These are phyloP conservation scores for Scaptomyza flava DNA, from an alignment of 2,888 invertebrate genomes.

Conservation along the genomic window DNA sequence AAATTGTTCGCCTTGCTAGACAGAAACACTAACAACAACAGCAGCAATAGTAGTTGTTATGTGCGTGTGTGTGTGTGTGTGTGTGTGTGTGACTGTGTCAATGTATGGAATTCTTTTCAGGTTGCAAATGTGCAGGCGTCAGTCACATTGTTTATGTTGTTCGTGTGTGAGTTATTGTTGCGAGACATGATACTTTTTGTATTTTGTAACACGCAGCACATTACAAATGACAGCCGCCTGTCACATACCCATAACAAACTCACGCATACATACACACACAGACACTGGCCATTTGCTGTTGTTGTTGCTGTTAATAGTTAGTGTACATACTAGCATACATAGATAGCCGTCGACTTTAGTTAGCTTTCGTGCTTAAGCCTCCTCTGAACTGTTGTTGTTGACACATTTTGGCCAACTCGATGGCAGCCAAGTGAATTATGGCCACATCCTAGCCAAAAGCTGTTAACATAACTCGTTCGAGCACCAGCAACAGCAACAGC, in stretches of 20 bases:
- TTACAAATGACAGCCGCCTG: slow-evolving; percentile 68
- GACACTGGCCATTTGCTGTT: slow-evolving; percentile 10
- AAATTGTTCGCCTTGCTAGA: slow-evolving; percentile 17
- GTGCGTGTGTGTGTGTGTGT: background rate
- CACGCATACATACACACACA: background rate
- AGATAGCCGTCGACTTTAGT: slow-evolving; percentile 21
- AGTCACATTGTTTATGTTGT: slow-evolving; percentile 51
- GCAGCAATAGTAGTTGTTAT: background rate
- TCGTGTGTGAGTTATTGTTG: slow-evolving; percentile 64
- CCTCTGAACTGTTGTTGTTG: slow-evolving; percentile 28
- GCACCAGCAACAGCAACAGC: slow-evolving; percentile 3
- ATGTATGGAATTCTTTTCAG: slow-evolving; percentile 23
- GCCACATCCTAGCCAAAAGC: slow-evolving; percentile 42
- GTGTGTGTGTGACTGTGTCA: slow-evolving; percentile 17
- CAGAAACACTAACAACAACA: background rate
- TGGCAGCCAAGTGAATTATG: slow-evolving; percentile 59
- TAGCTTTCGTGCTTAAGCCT: slow-evolving; percentile 15
- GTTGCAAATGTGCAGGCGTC: slow-evolving; percentile 53
- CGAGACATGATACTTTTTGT: slow-evolving; percentile 61
- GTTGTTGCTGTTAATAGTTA: slow-evolving; percentile 13
- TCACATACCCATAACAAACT: slow-evolving; percentile 45
- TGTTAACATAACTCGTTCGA: slow-evolving; percentile 27
- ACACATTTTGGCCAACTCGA: slow-evolving; percentile 45
- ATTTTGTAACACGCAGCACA: slow-evolving; percentile 47
- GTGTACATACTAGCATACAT: background rate